Evolutionary conservation across 2,888 invertebrate genomes (phyloP).

Genomic region (Tetragonisca angustula): DNA sequence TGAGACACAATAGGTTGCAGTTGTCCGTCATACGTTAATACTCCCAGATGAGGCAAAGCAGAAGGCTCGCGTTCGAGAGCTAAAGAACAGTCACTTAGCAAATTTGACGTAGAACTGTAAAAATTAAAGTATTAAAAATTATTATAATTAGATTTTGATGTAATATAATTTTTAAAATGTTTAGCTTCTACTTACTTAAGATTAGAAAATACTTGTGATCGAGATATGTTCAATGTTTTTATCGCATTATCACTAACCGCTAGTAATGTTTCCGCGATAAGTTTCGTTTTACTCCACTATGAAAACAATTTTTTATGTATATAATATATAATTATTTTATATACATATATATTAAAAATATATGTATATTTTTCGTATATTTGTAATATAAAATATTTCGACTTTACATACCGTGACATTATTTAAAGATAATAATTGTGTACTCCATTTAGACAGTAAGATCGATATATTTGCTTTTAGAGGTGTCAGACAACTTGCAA

Average conservation of each 20-base stretch:
- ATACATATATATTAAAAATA: not conserved
- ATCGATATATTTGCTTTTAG: conserved; percentile 70
- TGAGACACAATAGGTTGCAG: conserved; percentile 84
- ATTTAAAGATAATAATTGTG: conserved; percentile 69
- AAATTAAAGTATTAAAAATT: conserved; percentile 12
- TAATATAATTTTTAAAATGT: not conserved
- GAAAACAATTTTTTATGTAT: conserved; percentile 15
- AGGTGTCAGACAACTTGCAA: conserved; percentile 70
- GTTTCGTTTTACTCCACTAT: conserved; percentile 78
- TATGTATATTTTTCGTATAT: not conserved
- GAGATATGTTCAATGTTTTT: conserved; percentile 69
- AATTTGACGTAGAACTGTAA: conserved; percentile 84
- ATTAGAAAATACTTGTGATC: conserved; percentile 71
- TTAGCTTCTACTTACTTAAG: conserved; percentile 70
- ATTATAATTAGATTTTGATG: not conserved
- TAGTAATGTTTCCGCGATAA: conserved; percentile 74
- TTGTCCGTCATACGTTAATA: conserved; percentile 84
- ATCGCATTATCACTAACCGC: conserved; percentile 68
- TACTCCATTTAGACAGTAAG: conserved; percentile 79
- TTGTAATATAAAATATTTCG: conserved; percentile 8
- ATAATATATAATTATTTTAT: not conserved
- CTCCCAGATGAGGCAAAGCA: conserved; percentile 83
- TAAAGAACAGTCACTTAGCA: conserved; percentile 82
- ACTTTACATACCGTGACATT: conserved; percentile 71
- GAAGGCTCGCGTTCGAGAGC: conserved; percentile 84